These are phyloP conservation scores for Linurgus olivaceus DNA, from an alignment of 2,797 vertebrate genomes.

Conservation along the genomic window DNA sequence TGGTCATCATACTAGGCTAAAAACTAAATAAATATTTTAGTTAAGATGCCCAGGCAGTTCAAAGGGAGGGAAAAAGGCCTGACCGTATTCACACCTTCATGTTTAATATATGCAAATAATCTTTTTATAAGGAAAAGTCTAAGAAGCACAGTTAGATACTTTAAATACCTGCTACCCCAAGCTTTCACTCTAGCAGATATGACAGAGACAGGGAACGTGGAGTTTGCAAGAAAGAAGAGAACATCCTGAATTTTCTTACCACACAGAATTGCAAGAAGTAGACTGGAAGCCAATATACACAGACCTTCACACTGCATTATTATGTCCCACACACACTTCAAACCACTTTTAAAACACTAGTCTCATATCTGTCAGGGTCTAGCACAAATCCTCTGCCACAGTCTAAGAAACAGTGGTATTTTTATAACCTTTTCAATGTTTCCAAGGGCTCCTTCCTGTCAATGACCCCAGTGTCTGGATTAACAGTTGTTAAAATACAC, in stretches of 20 bases:
- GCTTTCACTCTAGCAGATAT: background rate
- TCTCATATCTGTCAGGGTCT: background rate
- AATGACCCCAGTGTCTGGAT: slow-evolving; percentile 87
- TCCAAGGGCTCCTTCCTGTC: slow-evolving; percentile 88
- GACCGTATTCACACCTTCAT: background rate
- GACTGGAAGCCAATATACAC: background rate
- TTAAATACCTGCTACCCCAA: background rate
- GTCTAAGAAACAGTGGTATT: background rate
- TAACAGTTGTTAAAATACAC: slow-evolving; percentile 89
- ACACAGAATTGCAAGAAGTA: background rate
- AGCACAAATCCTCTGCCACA: background rate
- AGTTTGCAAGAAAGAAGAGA: background rate
- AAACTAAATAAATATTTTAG: background rate
- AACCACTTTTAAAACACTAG: background rate
- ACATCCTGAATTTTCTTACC: background rate
- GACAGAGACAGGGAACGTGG: background rate
- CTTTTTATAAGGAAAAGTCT: background rate
- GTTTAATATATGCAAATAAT: background rate
- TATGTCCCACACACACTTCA: background rate
- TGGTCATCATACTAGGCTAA: background rate
- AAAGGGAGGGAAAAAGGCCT: background rate
- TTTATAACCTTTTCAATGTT: slow-evolving; percentile 85
- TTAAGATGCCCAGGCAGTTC: background rate
- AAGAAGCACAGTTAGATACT: background rate
- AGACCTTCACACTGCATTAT: background rate